A percentile compares a stretch with the other conserved stretches of the same genome.
Evolutionary conservation across 2,797 vertebrate species (phyloP).

Genomic region (Rhynchonycteris naso): DNA sequence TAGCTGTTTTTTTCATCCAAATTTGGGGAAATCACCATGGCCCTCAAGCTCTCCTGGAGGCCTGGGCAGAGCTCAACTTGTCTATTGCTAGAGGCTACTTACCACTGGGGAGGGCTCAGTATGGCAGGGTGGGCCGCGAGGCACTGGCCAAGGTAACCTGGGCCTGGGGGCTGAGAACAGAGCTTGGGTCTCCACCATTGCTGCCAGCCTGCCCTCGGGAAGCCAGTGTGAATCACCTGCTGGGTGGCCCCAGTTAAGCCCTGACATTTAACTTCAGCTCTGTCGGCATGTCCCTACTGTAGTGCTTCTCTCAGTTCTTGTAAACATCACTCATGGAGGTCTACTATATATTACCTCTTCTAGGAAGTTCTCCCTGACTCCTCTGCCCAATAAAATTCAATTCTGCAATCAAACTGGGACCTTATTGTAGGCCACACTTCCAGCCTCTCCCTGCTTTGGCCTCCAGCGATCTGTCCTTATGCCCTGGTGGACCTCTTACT

Average conservation of each 20-base stretch:
- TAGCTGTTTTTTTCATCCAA: conserved; percentile 74
- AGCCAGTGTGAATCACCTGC: background rate
- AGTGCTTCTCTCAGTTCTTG: background rate
- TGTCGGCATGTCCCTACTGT: background rate
- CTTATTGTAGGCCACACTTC: background rate
- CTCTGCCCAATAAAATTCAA: background rate
- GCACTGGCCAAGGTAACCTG: background rate
- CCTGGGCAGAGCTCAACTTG: background rate
- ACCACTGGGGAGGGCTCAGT: background rate
- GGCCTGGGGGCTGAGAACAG: background rate
- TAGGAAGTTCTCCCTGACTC: background rate
- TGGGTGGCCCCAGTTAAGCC: background rate
- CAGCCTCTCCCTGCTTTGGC: background rate
- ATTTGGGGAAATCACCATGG: conserved; percentile 74
- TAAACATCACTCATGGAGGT: background rate
- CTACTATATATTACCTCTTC: background rate
- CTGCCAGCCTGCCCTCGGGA: background rate
- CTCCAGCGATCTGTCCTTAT: background rate
- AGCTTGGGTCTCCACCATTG: background rate
- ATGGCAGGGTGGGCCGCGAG: background rate
- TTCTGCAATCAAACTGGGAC: background rate
- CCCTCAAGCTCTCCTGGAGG: background rate
- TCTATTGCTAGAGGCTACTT: background rate
- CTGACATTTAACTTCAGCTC: fast-evolving
- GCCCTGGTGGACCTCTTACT: background rate